phyloP scores from a whole-genome alignment of 2,888 invertebrate species.

The Drosophila tanythrix region DNA sequence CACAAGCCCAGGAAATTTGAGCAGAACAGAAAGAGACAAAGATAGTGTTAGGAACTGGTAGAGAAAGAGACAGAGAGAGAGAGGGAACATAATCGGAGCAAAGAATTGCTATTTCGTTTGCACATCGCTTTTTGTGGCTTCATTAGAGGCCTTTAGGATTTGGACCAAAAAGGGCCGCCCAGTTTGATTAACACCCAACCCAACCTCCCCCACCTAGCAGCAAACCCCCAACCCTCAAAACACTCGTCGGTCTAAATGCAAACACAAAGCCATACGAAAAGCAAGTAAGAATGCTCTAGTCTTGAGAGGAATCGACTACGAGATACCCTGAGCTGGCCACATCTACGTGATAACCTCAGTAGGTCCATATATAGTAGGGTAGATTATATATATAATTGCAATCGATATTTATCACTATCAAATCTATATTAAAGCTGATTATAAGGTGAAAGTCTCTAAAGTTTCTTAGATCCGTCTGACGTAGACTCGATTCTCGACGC shows the following conservation, averaged over 20 bases:
- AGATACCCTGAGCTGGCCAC: not conserved
- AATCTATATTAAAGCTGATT: not conserved
- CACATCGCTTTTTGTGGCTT: slow-evolving; percentile 65
- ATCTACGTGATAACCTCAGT: not conserved
- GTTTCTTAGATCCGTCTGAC: not conserved
- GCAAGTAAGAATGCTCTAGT: not conserved
- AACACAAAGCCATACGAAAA: slow-evolving; percentile 7
- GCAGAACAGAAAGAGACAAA: not conserved
- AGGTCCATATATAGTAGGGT: too few species aligned
- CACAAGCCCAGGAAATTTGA: not conserved
- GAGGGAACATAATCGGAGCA: not conserved
- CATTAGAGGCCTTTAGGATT: slow-evolving; percentile 59
- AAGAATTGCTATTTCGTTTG: slow-evolving; percentile 41
- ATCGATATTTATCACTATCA: not conserved
- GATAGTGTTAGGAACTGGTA: not conserved
- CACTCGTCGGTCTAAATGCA: not conserved
- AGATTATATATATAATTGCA: not conserved
- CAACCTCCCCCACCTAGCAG: not conserved
- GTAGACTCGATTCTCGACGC: not conserved
- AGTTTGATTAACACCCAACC: slow-evolving; percentile 56
- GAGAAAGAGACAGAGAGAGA: not conserved
- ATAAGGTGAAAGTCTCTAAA: not conserved
- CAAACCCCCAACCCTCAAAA: not conserved
- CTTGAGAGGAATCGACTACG: not conserved
- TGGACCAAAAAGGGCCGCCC: not conserved